phyloP scores from a whole-genome alignment of 2,888 invertebrate genomes.

The Hyalella azteca region DNA sequence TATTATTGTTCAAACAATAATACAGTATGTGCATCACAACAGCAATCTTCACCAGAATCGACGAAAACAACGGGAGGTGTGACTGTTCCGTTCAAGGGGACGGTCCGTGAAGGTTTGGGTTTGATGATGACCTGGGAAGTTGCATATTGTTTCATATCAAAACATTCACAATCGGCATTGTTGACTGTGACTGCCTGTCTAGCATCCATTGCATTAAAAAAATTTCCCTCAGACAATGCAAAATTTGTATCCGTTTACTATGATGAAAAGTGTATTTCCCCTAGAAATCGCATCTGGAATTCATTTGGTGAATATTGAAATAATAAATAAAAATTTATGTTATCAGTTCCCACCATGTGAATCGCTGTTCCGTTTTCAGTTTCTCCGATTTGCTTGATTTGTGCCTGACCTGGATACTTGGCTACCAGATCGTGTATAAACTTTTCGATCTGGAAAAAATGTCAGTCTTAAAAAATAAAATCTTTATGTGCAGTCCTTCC shows the following conservation, averaged over 20 bases:
- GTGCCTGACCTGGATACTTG: background rate
- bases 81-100: background rate
- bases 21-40: no score
- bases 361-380: background rate
- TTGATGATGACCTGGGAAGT: background rate
- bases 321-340: no score
- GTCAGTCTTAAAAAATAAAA: background rate
- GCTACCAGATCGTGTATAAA: background rate
- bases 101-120: background rate
- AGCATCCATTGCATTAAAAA: no score
- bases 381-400: background rate
- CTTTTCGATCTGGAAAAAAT: background rate
- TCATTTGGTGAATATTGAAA: no score
- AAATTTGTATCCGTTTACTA: no score
- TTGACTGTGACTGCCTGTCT: no score
- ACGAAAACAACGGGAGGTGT: background rate
- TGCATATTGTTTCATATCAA: no score
- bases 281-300: no score
- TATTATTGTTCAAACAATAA: no score
- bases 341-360: slow-evolving; percentile 6
- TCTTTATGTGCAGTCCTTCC: background rate
- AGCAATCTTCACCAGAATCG: background rate
- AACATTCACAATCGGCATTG: no score
- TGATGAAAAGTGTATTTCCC: no score
- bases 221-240: no score